A percentile compares a stretch with the other conserved stretches of the same genome.
Conservation (phyloP, 2,113 vertebrate species). For the Aptenodytes forsteri region DNA sequence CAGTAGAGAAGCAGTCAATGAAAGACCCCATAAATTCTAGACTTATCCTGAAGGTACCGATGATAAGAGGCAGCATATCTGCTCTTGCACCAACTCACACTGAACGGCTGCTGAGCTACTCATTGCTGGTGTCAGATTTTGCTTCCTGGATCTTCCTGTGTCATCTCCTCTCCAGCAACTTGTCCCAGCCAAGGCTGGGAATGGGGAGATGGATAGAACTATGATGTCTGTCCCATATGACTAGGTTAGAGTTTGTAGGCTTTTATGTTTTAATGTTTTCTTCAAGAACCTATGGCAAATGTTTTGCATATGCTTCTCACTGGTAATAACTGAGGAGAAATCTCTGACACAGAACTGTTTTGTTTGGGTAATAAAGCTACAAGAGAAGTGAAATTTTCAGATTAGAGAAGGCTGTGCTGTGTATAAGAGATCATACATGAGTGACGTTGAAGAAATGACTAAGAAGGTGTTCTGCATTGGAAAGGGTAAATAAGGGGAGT, state of each 20-base stretch:
- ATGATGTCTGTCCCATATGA: neutral
- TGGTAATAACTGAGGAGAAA: neutral
- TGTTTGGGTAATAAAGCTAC: neutral
- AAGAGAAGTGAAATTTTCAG: neutral
- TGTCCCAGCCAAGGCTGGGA: neutral
- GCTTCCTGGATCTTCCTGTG: neutral
- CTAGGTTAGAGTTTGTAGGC: neutral
- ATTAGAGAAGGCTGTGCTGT: neutral
- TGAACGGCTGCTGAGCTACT: neutral
- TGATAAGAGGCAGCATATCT: neutral
- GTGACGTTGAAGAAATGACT: neutral
- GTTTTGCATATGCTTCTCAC: neutral
- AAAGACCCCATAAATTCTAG: neutral
- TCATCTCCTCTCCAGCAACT: neutral
- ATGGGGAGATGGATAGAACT: neutral
- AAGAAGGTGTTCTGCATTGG: neutral
- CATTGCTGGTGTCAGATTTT: neutral
- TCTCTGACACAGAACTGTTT: neutral
- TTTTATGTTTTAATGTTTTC: neutral
- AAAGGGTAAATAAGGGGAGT: neutral
- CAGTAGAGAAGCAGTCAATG: neutral
- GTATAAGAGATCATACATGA: neutral
- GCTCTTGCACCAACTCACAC: neutral
- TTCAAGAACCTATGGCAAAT: neutral
- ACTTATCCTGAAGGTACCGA: neutral